These are phyloP conservation scores for Cheilosia scutellata DNA, from an alignment of 2,888 invertebrate species.

Conservation along the genomic window DNA sequence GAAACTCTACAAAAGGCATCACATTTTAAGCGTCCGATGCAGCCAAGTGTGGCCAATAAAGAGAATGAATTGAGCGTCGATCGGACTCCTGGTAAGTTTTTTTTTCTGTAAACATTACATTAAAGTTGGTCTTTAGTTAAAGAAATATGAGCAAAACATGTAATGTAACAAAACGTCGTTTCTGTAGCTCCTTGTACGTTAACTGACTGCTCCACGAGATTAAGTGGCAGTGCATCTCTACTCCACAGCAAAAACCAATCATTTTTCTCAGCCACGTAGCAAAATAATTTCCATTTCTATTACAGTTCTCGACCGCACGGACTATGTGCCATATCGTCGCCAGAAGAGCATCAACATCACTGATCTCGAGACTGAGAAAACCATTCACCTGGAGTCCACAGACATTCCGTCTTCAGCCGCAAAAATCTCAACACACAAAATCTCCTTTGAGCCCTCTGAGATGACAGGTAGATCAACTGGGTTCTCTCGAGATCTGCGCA, in stretches of 20 bases:
- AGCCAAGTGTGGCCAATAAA: constrained; percentile 43
- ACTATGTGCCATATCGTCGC: constrained; percentile 77
- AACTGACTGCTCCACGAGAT: too few relatives aligned
- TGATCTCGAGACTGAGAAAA: constrained; percentile 82
- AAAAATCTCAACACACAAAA: constrained; percentile 74
- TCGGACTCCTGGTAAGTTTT: constrained; percentile 50
- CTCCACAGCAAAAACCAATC: neutral
- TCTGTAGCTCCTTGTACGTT: too few relatives aligned
- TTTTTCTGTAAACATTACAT: neutral
- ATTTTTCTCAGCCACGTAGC: neutral
- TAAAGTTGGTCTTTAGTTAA: neutral
- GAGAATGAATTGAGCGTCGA: constrained; percentile 59
- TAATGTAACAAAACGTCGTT: too few relatives aligned
- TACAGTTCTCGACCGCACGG: constrained; percentile 69
- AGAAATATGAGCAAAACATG: neutral
- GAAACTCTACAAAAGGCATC: constrained; percentile 79
- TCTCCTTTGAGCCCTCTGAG: constrained; percentile 82
- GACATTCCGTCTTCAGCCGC: constrained; percentile 71
- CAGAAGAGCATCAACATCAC: constrained; percentile 80
- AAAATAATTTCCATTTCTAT: neutral
- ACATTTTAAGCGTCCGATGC: constrained; percentile 69
- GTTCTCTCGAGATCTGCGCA: constrained; percentile 74
- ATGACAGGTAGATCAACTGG: constrained; percentile 83
- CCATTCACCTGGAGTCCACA: constrained; percentile 81
- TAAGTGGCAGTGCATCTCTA: too few relatives aligned